A percentile compares a stretch with the other conserved stretches of the same genome.
Evolutionary conservation across 1,140 invertebrate species (phyloP).

Genomic region (Penaeus japonicus): DNA sequence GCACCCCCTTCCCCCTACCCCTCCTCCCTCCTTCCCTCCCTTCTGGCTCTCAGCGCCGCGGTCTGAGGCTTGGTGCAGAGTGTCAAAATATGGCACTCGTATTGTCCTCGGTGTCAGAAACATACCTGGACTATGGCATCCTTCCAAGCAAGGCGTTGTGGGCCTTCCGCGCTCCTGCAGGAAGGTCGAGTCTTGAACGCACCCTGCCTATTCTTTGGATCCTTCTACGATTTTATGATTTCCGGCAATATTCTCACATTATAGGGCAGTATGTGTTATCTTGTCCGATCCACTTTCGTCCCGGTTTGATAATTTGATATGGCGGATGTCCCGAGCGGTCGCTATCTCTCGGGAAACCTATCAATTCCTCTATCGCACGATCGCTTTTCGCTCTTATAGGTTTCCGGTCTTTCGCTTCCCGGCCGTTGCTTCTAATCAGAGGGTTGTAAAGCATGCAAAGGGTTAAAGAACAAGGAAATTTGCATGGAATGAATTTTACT

Average conservation of each 20-base stretch:
- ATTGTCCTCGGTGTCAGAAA: conserved; percentile 17
- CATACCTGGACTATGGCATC: conserved; percentile 36
- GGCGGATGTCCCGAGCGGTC: neutral
- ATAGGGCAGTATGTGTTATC: conserved; percentile 25
- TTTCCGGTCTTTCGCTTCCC: no score
- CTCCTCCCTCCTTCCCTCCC: neutral
- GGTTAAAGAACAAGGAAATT: no score
- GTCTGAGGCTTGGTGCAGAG: conserved; percentile 27
- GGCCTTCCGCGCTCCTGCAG: neutral
- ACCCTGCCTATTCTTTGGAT: neutral
- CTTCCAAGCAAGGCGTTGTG: neutral
- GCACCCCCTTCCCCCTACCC: neutral
- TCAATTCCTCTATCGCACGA: no score
- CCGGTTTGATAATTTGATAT: neutral
- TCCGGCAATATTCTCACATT: conserved; percentile 42
- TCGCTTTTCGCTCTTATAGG: no score
- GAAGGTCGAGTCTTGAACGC: neutral
- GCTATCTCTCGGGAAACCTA: neutral
- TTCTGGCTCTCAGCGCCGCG: neutral
- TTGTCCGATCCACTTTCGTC: neutral
- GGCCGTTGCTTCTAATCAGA: no score
- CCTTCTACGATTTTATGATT: conserved; percentile 33
- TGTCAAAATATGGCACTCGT: conserved; percentile 43
- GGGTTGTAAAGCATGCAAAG: no score
- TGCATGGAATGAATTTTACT: no score